A percentile compares a stretch with the other conserved stretches of the same genome.
Evolutionary conservation across 2,797 vertebrate genomes (phyloP).

Genomic region (Catostomus latipinnis): DNA sequence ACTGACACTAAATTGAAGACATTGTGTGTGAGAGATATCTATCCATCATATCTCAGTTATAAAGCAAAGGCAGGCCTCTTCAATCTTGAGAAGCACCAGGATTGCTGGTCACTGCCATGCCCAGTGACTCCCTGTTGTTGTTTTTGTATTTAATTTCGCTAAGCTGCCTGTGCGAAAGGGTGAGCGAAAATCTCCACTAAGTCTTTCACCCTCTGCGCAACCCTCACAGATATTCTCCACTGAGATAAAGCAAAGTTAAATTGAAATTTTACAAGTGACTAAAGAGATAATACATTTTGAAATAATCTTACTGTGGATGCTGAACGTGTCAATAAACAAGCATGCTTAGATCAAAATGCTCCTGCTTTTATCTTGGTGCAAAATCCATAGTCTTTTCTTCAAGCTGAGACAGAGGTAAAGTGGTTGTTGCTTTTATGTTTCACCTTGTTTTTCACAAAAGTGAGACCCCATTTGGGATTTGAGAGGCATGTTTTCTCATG

Average conservation of each 20-base stretch:
- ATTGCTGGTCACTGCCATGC: conserved; percentile 62
- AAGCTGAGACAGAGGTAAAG: conserved; percentile 68
- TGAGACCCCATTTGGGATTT: conserved; percentile 65
- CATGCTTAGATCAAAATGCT: conserved; percentile 76
- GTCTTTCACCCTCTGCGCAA: conserved; percentile 61
- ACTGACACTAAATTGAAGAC: conserved; percentile 44
- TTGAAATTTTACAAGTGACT: conserved; percentile 67
- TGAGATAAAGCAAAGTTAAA: conserved; percentile 71
- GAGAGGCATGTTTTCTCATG: conserved; percentile 69
- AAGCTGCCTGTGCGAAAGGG: conserved; percentile 66
- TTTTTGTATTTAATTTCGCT: conserved; percentile 71
- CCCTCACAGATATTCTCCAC: conserved; percentile 67
- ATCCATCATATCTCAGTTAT: conserved; percentile 45
- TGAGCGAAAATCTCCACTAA: conserved; percentile 66
- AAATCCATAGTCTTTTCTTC: conserved; percentile 71
- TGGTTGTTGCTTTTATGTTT: conserved; percentile 68
- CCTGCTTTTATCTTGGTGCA: conserved; percentile 70
- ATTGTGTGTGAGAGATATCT: conserved; percentile 32
- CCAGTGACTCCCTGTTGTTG: conserved; percentile 62
- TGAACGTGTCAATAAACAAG: conserved; percentile 78
- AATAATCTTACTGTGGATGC: conserved; percentile 72
- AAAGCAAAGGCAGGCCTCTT: conserved; percentile 52
- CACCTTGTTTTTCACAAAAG: conserved; percentile 56
- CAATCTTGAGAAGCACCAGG: conserved; percentile 38
- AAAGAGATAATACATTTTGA: conserved; percentile 69